These are phyloP conservation scores for Danio choprae DNA, from an alignment of 2,797 vertebrate species.

Conservation along the genomic window DNA sequence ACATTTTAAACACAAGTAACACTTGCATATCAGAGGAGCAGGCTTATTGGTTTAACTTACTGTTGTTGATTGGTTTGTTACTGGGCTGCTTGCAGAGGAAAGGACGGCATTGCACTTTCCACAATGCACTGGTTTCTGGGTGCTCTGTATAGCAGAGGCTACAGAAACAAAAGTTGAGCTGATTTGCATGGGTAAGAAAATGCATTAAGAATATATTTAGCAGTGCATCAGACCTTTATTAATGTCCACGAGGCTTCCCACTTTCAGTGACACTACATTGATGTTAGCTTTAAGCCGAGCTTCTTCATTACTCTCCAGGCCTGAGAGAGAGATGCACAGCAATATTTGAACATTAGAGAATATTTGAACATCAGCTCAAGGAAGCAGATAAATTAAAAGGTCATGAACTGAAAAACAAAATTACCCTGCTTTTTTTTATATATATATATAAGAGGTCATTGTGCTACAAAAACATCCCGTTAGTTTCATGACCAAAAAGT, in stretches of 20 bases:
- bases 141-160: constrained; percentile 64
- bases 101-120: constrained; percentile 72
- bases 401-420: neutral
- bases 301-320: constrained; percentile 51
- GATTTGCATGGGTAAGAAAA: neutral
- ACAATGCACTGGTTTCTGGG: constrained; percentile 71
- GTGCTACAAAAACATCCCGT: too few species aligned
- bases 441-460: too few species aligned
- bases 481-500: too few species aligned
- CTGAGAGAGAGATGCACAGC: constrained; percentile 51
- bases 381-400: neutral
- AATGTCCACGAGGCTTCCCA: constrained; percentile 73
- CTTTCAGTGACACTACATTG: constrained; percentile 72
- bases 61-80: constrained; percentile 42
- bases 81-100: constrained; percentile 68
- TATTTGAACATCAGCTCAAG: neutral
- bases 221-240: constrained; percentile 64
- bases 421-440: too few species aligned
- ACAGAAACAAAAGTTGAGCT: neutral
- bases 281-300: constrained; percentile 68
- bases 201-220: neutral
- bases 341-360: neutral
- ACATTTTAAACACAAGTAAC: neutral
- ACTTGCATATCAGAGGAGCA: neutral
- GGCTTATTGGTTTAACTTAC: constrained; percentile 64